Percentiles rank a stretch among this genome's conserved stretches.
Conservation (phyloP, 2,797 vertebrate species). For the Amphiprion clarkii region DNA sequence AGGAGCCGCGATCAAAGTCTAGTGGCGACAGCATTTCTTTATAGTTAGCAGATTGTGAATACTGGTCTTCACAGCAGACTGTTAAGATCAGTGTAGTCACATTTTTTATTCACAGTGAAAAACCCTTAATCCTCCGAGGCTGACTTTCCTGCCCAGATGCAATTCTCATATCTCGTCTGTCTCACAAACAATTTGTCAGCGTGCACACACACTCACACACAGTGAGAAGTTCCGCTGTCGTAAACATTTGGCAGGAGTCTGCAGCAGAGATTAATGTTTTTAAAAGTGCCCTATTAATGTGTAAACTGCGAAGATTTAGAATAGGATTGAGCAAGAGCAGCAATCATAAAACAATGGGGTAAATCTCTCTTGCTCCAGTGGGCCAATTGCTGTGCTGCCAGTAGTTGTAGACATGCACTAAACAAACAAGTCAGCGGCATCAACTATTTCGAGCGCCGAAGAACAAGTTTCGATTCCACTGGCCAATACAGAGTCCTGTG, state of each 20-base stretch:
- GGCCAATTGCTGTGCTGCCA: constrained; percentile 47
- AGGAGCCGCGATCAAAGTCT: constrained; percentile 24
- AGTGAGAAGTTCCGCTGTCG: background rate
- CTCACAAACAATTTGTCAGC: constrained; percentile 6
- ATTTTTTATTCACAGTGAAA: constrained; percentile 29
- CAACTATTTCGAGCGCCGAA: constrained; percentile 8
- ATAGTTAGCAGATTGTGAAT: constrained; percentile 14
- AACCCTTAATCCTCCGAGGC: background rate
- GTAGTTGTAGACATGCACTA: constrained; percentile 5
- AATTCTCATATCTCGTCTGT: background rate
- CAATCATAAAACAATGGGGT: constrained; percentile 44
- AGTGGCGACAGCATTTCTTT: background rate
- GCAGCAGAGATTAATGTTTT: constrained; percentile 42
- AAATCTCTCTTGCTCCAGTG: constrained; percentile 39
- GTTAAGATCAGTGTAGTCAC: constrained; percentile 18
- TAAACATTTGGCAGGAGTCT: constrained; percentile 26
- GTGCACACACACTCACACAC: constrained; percentile 6
- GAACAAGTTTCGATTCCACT: constrained; percentile 28
- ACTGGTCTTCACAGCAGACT: constrained; percentile 12
- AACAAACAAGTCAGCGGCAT: constrained; percentile 44
- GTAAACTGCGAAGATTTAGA: constrained; percentile 58
- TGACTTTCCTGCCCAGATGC: constrained; percentile 2
- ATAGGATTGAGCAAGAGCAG: constrained; percentile 43
- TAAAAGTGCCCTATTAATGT: constrained; percentile 39
- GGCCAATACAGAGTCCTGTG: background rate